phyloP scores from a whole-genome alignment of 2,888 invertebrate genomes.

The Nasonia oneida region DNA sequence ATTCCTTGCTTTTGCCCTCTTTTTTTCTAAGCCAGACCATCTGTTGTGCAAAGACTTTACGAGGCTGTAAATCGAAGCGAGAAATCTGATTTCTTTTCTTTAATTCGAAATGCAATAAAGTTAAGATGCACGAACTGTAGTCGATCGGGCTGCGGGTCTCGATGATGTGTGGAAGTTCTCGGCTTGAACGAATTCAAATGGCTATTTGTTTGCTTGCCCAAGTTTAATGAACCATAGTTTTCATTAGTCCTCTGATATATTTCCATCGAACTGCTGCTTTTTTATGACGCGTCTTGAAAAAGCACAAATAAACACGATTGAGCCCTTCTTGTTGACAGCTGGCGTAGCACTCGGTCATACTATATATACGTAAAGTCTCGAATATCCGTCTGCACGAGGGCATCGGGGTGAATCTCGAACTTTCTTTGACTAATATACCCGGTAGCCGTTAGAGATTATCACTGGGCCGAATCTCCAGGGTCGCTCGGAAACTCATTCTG shows the following conservation, averaged over 20 bases:
- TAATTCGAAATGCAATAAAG: conserved; percentile 56
- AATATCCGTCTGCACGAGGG: background rate
- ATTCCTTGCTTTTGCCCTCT: conserved; percentile 16
- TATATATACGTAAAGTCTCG: conserved; percentile 7
- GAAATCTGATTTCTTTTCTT: conserved; percentile 56
- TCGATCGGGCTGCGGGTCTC: background rate
- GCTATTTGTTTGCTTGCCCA: background rate
- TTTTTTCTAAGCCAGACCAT: conserved; percentile 32
- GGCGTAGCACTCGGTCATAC: conserved; percentile 2
- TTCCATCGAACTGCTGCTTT: background rate
- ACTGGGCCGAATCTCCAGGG: conserved; percentile 74
- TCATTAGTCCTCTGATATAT: background rate
- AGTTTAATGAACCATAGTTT: background rate
- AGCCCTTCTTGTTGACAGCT: background rate
- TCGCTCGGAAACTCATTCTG: conserved; percentile 72
- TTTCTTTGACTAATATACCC: conserved; percentile 66
- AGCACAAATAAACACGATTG: background rate
- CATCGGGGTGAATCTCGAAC: background rate
- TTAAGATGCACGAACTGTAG: conserved; percentile 41
- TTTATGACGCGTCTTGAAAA: background rate
- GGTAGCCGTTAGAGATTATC: conserved; percentile 76
- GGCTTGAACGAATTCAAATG: background rate
- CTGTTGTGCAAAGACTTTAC: conserved; percentile 59
- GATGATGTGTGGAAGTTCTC: background rate
- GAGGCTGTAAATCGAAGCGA: conserved; percentile 60